Base-by-base conservation (phyloP, 2,113 vertebrate species). In the Takifugu bimaculatus region DNA sequence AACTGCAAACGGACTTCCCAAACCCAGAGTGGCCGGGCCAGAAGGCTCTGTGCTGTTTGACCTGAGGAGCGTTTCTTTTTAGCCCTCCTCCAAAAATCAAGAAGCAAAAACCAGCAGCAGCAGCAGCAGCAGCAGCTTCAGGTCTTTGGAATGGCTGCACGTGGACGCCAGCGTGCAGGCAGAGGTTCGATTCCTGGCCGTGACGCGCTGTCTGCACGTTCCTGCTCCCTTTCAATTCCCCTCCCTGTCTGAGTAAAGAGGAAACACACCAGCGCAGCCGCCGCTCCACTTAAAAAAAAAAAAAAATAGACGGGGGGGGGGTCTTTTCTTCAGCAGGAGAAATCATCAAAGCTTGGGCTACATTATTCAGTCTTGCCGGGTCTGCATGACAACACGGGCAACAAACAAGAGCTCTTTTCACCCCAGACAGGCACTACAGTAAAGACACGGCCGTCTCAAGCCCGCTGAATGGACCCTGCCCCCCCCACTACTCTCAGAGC, bases 311-410 rank as follows among this genome's bases (percentile, higher is more conserved):
- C 3, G 13, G 42, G 32, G 72, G 47, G 69, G 59, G 74, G 60
- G 61, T 81, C 78, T 78, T 83, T 88, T 76, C 79, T 85, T 76
- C 68, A 77, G 73, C 75, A 75, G 83, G 69, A 73, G 72, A 80
- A 87, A 87, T 81, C 78, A 87, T 87, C 82, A 85, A 81, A 84
- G 83, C 76, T 70, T 70, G 73, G 72, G 77, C 80, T 82, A 77
- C 74, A 84, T 82, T 84, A 85, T 86, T 80, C 84, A 82, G 74
- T 68, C 75, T 64, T 78, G 77, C 74, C 54, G 68, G 82, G 79
- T 83, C 81, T 82, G 84, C 84, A 81, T 82, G 77, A 86, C 82
- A 85, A 88, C 82, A 79, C 82, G 61, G 74, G 69, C 61, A 47
- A 86, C 84, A 78, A 82, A 82, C 84, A 84, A 78, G 68, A 75